Conservation (phyloP, 2,888 invertebrate species). For the Latrodectus hesperus region DNA sequence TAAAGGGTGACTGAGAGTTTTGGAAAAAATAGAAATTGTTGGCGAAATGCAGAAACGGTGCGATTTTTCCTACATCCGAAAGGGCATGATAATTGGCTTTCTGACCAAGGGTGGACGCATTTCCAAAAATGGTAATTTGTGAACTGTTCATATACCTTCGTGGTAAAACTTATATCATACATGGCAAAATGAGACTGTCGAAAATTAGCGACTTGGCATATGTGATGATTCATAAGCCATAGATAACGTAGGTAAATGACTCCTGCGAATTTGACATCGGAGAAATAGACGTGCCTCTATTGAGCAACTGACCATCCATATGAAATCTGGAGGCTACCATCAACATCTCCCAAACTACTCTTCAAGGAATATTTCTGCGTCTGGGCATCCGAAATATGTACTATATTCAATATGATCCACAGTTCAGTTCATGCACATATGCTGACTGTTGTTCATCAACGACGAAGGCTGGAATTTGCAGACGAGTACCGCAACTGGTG, state of each 20-base stretch:
- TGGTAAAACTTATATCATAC: not conserved
- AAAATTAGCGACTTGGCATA: not conserved
- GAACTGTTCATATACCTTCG: not conserved
- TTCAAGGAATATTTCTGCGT: not conserved
- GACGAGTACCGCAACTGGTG: conserved; percentile 5
- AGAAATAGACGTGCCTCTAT: not conserved
- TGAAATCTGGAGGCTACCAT: not conserved
- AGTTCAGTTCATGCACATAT: not conserved
- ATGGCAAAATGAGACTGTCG: not conserved
- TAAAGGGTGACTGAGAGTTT: not conserved
- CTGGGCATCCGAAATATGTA: not conserved
- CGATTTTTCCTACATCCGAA: not conserved
- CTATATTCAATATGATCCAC: not conserved
- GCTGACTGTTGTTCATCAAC: conserved; percentile 10
- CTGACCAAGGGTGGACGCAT: not conserved
- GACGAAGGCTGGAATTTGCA: conserved; percentile 4
- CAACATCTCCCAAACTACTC: not conserved
- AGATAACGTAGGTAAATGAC: not conserved
- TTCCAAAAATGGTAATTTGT: not conserved
- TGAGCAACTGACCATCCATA: not conserved
- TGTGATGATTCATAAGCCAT: not conserved
- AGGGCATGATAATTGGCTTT: not conserved
- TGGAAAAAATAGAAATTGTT: not conserved
- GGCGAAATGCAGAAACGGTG: not conserved
- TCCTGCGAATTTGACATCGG: not conserved